Base-by-base conservation (phyloP, 2,888 invertebrate species). In the Luperina nickerlii region DNA sequence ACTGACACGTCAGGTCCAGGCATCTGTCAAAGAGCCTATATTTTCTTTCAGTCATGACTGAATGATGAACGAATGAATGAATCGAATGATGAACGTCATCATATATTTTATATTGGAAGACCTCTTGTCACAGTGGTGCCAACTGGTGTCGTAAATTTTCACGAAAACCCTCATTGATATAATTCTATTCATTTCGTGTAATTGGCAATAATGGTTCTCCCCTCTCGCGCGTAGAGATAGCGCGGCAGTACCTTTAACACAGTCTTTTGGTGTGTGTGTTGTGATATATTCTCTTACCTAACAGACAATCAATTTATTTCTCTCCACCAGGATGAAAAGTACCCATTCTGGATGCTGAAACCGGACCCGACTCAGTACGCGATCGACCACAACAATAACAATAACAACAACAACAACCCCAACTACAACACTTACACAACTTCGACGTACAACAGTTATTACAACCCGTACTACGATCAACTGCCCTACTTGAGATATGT, bases 321-420 rank as follows among this genome's bases (percentile, higher is more conserved):
- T 83, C 7, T 80, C 83, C 67, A 57, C 90, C 48, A 97, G 97
- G 97, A 98, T 87, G 98, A 99, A 92, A 97, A 98, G 83, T 98
- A 98, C 95, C 98, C 98, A 0, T 98, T 98, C 92, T 99, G 98
- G 98, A 97, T 98, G 93, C 97, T 97, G 73, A 97, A 97, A 87
- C 98, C 98, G 0, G 97, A 98, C 84, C 93, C 97, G 18, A 97
- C 97, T 38, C 97, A 97, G 89, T 95, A 94, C 88, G 93, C 93
- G 32, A 89, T 93, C 38, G 91, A 94, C 60, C 90, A 93, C 90
- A 85, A 86, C 78, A 92, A 92, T 63, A 94, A 94, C 85, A 88
- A 92, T 88, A 92, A 94, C 85, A 88, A 92, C 89, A 92, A 94
- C 85, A 88, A 92, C 89, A 92, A 92, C 66, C 93, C 91, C 0